Conservation (phyloP, 2,797 vertebrate genomes). For the Macrochelys suwanniensis region DNA sequence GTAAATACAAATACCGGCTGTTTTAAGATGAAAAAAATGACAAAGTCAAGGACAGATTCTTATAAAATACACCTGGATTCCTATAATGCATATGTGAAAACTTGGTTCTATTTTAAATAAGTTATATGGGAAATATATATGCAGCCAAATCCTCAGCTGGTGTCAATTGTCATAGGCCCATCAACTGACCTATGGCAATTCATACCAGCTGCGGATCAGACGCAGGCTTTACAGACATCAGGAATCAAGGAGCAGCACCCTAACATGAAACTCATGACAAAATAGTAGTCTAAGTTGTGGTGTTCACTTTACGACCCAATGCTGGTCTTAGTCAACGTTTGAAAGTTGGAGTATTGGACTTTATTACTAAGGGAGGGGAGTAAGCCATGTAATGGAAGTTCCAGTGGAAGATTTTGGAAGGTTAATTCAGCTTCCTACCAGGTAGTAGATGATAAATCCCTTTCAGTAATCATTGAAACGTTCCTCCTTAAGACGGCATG, state of each 20-base stretch:
- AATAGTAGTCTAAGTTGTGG: neutral
- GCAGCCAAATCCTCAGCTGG: neutral
- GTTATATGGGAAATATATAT: neutral
- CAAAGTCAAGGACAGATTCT: neutral
- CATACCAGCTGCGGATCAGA: neutral
- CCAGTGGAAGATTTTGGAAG: neutral
- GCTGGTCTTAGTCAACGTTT: neutral
- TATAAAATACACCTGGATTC: neutral
- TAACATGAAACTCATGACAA: neutral
- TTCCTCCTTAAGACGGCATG: fast-evolving
- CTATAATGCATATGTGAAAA: neutral
- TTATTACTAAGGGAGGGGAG: neutral
- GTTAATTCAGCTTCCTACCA: neutral
- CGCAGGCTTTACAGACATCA: neutral
- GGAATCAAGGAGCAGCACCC: neutral
- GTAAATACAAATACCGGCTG: neutral
- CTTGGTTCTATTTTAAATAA: neutral
- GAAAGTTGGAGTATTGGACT: neutral
- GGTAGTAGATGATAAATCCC: neutral
- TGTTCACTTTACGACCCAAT: neutral
- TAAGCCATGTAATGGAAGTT: neutral
- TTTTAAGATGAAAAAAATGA: neutral
- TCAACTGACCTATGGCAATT: neutral
- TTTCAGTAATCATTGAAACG: neutral
- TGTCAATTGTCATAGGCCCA: neutral